Percentiles rank a stretch among this genome's conserved stretches.
These are phyloP conservation scores for Amblyornis subalaris DNA, from an alignment of 2,113 vertebrate genomes.

Conservation along the genomic window DNA sequence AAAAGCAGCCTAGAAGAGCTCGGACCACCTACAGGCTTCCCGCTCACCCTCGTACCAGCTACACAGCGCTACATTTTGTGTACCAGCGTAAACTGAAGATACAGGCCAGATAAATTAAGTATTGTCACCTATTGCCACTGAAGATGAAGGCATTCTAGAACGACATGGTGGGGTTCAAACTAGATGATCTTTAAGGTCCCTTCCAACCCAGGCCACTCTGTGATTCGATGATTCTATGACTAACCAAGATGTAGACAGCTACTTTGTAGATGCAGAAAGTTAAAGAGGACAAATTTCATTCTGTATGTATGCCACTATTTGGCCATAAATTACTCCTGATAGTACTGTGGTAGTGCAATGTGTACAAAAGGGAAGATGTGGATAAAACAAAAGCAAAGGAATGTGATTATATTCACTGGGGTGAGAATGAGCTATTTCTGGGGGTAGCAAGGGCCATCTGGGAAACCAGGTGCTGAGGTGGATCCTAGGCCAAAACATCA, in stretches of 20 bases:
- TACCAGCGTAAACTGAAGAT: neutral
- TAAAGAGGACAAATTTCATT: neutral
- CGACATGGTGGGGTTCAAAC: neutral
- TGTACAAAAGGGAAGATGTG: neutral
- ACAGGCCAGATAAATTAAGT: neutral
- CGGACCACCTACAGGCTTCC: neutral
- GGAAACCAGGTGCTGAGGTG: fast-evolving
- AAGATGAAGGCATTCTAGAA: neutral
- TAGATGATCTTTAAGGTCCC: neutral
- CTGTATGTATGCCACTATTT: neutral
- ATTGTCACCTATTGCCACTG: neutral
- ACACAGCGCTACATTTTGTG: neutral
- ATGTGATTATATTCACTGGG: neutral
- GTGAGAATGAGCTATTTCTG: neutral
- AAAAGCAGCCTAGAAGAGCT: neutral
- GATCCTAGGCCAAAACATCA: neutral
- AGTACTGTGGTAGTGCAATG: too few species aligned
- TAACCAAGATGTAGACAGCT: neutral
- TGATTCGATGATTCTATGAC: neutral
- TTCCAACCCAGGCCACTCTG: neutral
- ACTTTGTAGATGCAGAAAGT: neutral
- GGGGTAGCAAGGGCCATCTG: neutral
- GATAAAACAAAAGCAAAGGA: neutral
- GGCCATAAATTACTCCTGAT: neutral
- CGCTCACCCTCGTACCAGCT: fast-evolving